Evolutionary conservation across 2,113 vertebrate genomes (phyloP).

Genomic region (Spilogale gracilis): DNA sequence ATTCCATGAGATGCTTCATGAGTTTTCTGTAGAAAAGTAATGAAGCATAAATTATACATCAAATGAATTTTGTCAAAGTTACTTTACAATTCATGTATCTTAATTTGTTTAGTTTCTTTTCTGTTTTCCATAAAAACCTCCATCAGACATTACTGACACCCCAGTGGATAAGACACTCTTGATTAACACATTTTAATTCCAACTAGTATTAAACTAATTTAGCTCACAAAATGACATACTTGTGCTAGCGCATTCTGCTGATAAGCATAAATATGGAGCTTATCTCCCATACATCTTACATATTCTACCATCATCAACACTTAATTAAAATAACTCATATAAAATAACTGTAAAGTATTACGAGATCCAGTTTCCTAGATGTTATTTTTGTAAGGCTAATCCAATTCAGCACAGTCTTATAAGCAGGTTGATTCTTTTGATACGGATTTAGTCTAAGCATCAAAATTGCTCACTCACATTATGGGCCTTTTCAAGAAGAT

Average conservation of each 20-base stretch:
- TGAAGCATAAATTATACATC: constrained; percentile 65
- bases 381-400: constrained; percentile 48
- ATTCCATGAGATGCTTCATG: constrained; percentile 52
- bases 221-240: constrained; percentile 75
- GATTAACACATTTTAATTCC: constrained; percentile 83
- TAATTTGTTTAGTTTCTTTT: constrained; percentile 71
- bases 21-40: constrained; percentile 55
- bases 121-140: constrained; percentile 57
- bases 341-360: constrained; percentile 55
- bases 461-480: constrained; percentile 20
- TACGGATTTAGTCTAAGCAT: constrained; percentile 36
- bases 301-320: constrained; percentile 54
- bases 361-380: constrained; percentile 32
- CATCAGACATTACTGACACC: constrained; percentile 65
- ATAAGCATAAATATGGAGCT: constrained; percentile 69
- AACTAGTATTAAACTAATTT: constrained; percentile 80
- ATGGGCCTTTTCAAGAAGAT: constrained; percentile 20
- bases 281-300: constrained; percentile 23
- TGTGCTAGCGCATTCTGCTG: constrained; percentile 66
- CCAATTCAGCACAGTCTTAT: constrained; percentile 2
- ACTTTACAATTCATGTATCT: constrained; percentile 61
- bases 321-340: constrained; percentile 69
- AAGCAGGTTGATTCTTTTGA: constrained; percentile 30
- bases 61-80: constrained; percentile 68
- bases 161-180: constrained; percentile 61